A percentile compares a stretch with the other conserved stretches of the same genome.
phyloP scores from a whole-genome alignment of 1,140 invertebrate species.

The Temnothorax curvispinosus region DNA sequence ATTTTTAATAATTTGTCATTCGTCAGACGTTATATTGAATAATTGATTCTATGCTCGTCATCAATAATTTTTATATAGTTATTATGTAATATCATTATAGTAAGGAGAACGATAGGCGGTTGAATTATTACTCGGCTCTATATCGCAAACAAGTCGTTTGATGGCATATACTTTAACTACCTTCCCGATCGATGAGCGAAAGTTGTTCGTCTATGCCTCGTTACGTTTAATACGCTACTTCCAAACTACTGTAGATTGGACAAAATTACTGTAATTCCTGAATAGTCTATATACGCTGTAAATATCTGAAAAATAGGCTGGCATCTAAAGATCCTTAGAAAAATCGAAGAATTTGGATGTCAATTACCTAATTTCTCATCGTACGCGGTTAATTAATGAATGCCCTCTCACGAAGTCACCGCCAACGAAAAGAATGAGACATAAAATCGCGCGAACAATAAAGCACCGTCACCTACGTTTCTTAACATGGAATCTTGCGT shows the following conservation, averaged over 20 bases:
- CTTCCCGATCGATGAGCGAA: conserved; percentile 43
- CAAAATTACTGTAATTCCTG: conserved; percentile 6
- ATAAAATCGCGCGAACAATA: conserved; percentile 24
- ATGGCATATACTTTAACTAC: conserved; percentile 28
- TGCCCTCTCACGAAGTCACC: not conserved
- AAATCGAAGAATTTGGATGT: not conserved
- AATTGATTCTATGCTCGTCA: not conserved
- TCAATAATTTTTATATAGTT: conserved; percentile 8
- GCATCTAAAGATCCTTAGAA: not conserved
- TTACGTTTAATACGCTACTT: conserved; percentile 19
- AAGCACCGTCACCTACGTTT: conserved; percentile 10
- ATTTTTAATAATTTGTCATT: not conserved
- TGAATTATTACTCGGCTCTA: conserved; percentile 50
- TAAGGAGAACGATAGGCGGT: not conserved
- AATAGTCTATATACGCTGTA: not conserved
- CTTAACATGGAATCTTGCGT: not conserved
- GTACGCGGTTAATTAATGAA: not conserved
- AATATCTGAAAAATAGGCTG: not conserved
- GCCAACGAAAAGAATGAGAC: conserved; percentile 1
- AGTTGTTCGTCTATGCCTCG: conserved; percentile 39
- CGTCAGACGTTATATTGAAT: not conserved
- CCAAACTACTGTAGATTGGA: not conserved
- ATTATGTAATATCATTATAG: conserved; percentile 34
- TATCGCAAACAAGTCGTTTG: conserved; percentile 37
- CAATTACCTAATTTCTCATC: not conserved